These are phyloP conservation scores for Crambe crambe DNA, from an alignment of 37 sponge, comb jelly and placozoan genomes.

Conservation along the genomic window DNA sequence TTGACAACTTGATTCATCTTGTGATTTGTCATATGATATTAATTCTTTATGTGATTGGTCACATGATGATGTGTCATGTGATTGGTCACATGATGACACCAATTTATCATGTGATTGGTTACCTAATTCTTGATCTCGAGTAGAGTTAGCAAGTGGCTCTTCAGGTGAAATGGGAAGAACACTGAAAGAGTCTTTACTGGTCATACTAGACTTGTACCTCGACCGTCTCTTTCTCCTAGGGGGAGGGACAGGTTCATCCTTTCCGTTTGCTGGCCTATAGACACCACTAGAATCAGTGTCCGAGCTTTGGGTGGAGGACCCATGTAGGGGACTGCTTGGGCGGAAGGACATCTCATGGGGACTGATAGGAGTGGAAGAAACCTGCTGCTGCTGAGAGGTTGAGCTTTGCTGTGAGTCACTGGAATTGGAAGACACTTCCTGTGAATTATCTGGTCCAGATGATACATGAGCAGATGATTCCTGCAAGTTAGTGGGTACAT, in stretches of 20 bases:
- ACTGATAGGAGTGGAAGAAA: not conserved
- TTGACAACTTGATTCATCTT: too few species aligned
- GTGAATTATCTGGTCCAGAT: too few species aligned
- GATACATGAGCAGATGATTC: too few species aligned
- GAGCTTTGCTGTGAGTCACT: too few species aligned
- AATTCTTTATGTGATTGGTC: not conserved
- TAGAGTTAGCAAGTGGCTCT: not conserved
- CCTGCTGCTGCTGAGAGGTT: not conserved
- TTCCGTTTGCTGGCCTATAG: not conserved
- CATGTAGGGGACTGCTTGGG: not conserved
- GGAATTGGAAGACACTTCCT: too few species aligned
- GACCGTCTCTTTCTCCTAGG: constrained; percentile 16
- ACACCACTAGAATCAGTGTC: not conserved
- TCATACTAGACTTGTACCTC: not conserved
- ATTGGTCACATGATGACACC: not conserved
- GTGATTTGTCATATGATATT: not conserved
- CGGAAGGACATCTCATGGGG: not conserved
- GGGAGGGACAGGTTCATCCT: constrained; percentile 7
- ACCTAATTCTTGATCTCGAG: too few species aligned
- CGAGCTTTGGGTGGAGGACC: not conserved
- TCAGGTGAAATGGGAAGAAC: not conserved
- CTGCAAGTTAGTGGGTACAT: too few species aligned
- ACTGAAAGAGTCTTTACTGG: not conserved
- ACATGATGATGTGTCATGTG: not conserved
- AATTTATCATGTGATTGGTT: not conserved